Evolutionary conservation across 2,113 vertebrate genomes (phyloP).

Genomic region (Dendropsophus ebraccatus): DNA sequence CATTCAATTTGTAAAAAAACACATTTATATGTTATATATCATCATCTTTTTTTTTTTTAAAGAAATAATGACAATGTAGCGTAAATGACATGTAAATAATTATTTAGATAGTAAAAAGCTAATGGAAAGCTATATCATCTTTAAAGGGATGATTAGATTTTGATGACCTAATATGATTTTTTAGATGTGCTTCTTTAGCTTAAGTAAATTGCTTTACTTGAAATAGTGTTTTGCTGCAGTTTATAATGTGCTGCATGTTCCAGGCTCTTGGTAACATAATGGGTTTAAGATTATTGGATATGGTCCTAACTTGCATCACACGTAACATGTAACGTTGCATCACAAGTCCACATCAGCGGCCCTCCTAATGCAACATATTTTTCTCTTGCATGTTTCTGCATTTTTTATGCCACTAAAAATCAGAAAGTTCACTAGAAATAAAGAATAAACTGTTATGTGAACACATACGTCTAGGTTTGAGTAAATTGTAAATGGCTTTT

Average conservation of each 20-base stretch:
- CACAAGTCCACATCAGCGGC: too few species aligned
- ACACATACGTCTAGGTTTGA: neutral
- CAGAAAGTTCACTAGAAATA: neutral
- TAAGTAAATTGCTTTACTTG: neutral
- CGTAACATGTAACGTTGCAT: too few species aligned
- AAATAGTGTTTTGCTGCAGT: conserved; percentile 18
- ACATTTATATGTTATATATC: too few species aligned
- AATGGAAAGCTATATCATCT: neutral
- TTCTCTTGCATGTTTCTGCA: too few species aligned
- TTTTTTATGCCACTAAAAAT: neutral
- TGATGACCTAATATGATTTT: conserved; percentile 21
- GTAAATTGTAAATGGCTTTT: too few species aligned
- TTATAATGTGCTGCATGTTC: conserved; percentile 9
- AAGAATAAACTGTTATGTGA: neutral
- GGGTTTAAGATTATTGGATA: neutral
- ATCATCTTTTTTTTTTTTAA: neutral
- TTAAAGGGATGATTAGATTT: conserved; percentile 24
- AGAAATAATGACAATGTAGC: neutral
- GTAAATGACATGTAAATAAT: conserved; percentile 11
- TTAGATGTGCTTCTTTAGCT: neutral
- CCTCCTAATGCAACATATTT: too few species aligned
- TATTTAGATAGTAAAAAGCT: neutral
- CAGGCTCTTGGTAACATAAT: conserved; percentile 1
- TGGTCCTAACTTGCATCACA: neutral
- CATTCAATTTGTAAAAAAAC: neutral